Percentiles rank a stretch among this genome's conserved stretches.
These are phyloP conservation scores for Tipula vernalis DNA, from an alignment of 2,888 invertebrate species.

Conservation along the genomic window DNA sequence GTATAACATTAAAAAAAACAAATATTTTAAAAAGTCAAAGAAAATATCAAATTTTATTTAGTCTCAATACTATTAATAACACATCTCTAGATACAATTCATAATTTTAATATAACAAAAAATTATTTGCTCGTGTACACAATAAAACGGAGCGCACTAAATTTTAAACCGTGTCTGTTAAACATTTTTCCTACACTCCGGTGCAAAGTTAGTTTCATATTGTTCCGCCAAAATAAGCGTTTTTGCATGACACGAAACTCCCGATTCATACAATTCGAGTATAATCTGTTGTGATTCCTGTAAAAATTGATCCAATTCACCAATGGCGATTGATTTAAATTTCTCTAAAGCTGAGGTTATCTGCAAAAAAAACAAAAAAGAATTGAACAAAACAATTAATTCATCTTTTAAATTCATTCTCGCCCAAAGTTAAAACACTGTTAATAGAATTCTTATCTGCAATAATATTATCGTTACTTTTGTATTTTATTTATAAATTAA, in stretches of 20 bases:
- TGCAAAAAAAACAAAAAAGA: neutral
- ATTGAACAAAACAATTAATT: neutral
- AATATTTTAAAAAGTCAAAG: neutral
- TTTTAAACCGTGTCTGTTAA: neutral
- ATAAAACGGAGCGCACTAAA: neutral
- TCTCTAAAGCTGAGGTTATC: neutral
- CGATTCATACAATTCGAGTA: neutral
- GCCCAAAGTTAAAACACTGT: neutral
- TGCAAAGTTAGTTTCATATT: neutral
- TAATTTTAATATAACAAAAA: neutral
- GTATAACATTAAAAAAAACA: too few species aligned
- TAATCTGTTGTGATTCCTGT: neutral
- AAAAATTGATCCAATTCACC: neutral
- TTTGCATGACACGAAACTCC: neutral
- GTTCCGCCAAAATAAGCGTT: neutral
- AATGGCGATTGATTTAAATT: neutral
- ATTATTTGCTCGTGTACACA: neutral
- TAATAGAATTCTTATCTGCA: neutral
- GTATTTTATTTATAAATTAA: neutral
- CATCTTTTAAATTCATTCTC: neutral
- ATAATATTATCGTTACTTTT: neutral
- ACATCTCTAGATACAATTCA: neutral
- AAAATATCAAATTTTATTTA: neutral
- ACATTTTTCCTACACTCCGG: neutral
- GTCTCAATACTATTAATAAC: neutral